A percentile compares a stretch with the other conserved stretches of the same genome.
Conservation (phyloP, 2,888 invertebrate species). For the Omphaloscelis lunosa region DNA sequence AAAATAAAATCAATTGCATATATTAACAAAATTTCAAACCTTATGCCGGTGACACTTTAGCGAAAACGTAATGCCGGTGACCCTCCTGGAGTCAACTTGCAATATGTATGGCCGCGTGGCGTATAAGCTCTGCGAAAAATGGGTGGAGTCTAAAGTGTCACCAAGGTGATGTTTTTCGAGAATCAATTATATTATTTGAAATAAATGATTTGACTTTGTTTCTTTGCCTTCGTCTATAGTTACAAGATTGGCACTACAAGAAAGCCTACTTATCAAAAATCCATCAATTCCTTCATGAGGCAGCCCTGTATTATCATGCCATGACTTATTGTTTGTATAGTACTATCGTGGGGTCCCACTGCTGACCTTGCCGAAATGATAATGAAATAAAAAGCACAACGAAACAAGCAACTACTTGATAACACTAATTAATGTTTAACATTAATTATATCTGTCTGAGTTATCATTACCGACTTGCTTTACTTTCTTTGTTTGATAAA, state of each 20-base stretch:
- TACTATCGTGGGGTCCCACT: slow-evolving; percentile 18
- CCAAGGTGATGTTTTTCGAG: not conserved
- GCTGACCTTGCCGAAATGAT: slow-evolving; percentile 55
- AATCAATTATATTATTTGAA: no score
- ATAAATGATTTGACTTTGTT: no score
- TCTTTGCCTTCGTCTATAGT: not conserved
- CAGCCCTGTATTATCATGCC: slow-evolving; percentile 30
- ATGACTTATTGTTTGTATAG: slow-evolving; percentile 13
- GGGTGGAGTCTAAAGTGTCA: no score
- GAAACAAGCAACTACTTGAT: slow-evolving; percentile 19
- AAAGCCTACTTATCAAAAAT: not conserved
- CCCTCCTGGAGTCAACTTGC: no score
- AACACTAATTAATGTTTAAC: slow-evolving; percentile 46
- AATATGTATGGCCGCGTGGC: no score
- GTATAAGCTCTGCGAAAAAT: no score
- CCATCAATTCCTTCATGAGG: not conserved
- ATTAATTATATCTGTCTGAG: slow-evolving; percentile 34
- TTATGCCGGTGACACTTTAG: no score
- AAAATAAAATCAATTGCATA: no score
- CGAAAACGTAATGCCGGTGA: no score
- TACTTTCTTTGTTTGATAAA: slow-evolving; percentile 31
- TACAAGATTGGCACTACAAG: not conserved
- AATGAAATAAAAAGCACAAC: slow-evolving; percentile 40
- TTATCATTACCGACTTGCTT: slow-evolving; percentile 36
- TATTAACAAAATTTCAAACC: no score